phyloP scores from a whole-genome alignment of 2,113 vertebrate species.

The Tor tambroides region DNA sequence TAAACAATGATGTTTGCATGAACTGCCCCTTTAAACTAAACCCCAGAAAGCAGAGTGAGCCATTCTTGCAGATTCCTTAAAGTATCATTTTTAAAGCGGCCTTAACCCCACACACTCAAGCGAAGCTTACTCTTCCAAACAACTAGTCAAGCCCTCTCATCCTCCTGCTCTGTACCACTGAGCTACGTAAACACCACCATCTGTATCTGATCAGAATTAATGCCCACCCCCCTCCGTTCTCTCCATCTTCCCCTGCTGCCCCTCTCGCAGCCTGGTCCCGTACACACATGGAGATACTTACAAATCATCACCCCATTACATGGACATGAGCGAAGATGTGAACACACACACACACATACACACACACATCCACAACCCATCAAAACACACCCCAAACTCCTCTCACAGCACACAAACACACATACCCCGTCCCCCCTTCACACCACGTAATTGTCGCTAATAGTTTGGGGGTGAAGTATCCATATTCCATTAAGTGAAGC shows the following conservation, averaged over 20 bases:
- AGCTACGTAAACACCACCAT: conserved; percentile 58
- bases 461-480: conserved; percentile 69
- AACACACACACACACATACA: conserved; percentile 8
- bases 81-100: not conserved
- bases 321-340: conserved; percentile 3
- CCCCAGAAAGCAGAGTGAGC: not conserved
- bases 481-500: conserved; percentile 76
- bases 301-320: conserved; percentile 46
- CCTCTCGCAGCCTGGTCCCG: conserved; percentile 24
- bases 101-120: conserved; percentile 47
- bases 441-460: conserved; percentile 67
- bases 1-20: not conserved
- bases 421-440: conserved; percentile 11
- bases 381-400: conserved; percentile 19
- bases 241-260: not conserved
- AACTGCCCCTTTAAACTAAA: not conserved
- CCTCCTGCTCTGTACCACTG: conserved; percentile 53
- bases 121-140: conserved; percentile 52
- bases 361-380: not conserved
- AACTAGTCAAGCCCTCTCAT: conserved; percentile 52
- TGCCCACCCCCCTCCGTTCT: conserved; percentile 18
- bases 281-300: conserved; percentile 46
- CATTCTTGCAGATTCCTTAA: conserved; percentile 4
- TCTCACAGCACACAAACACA: conserved; percentile 18
- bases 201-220: conserved; percentile 62